These are phyloP conservation scores for Salvelinus namaycush DNA, from an alignment of 2,113 vertebrate genomes.

Conservation along the genomic window DNA sequence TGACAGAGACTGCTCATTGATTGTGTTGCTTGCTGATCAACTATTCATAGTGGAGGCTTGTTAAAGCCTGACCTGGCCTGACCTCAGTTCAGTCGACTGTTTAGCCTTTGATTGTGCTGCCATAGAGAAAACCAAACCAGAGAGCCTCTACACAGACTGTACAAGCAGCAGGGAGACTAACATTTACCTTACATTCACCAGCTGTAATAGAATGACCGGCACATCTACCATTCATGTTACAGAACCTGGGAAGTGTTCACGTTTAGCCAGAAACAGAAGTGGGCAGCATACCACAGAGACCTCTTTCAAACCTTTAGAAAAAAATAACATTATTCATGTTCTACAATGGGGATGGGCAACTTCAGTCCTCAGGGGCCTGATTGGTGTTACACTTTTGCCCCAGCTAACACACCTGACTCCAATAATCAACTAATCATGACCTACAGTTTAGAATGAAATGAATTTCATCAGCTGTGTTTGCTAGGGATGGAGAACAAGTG, in stretches of 20 bases:
- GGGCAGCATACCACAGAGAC: too few relatives aligned
- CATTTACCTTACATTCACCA: conserved; percentile 24
- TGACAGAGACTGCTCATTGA: conserved; percentile 44
- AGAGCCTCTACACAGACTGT: conserved; percentile 15
- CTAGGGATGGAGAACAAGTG: too few relatives aligned
- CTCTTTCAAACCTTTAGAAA: too few relatives aligned
- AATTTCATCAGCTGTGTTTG: too few relatives aligned
- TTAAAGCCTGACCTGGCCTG: conserved; percentile 35
- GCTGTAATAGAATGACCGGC: neutral
- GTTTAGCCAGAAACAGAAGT: neutral
- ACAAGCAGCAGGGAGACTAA: neutral
- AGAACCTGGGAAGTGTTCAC: neutral
- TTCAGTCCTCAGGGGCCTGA: too few relatives aligned
- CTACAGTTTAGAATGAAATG: too few relatives aligned
- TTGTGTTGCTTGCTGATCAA: conserved; percentile 49
- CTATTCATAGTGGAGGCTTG: conserved; percentile 54
- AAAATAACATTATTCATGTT: too few relatives aligned
- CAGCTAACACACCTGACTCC: too few relatives aligned
- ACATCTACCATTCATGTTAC: conserved; percentile 16
- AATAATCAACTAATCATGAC: too few relatives aligned
- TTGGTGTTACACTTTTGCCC: too few relatives aligned
- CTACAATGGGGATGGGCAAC: too few relatives aligned
- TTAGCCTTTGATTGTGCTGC: conserved; percentile 48
- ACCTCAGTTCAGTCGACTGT: conserved; percentile 54
- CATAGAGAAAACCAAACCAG: conserved; percentile 28